Evolutionary conservation across 2,888 invertebrate species (phyloP).

Genomic region (Ormia ochracea): DNA sequence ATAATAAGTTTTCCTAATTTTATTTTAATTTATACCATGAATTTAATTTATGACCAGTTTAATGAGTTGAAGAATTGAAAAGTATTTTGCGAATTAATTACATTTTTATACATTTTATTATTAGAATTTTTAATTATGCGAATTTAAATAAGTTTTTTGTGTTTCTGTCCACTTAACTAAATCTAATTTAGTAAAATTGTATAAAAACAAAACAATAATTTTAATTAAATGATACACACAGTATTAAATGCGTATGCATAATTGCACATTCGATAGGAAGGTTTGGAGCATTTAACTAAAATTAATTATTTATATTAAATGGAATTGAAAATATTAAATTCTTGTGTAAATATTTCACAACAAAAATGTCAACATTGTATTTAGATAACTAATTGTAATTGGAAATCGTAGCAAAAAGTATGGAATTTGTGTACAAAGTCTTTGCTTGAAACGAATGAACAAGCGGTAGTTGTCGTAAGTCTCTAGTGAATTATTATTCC

Average conservation of each 20-base stretch:
- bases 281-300: neutral
- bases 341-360: neutral
- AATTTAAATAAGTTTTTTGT: neutral
- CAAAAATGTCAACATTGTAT: neutral
- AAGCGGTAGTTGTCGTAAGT: too few relatives aligned
- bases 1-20: constrained; percentile 24
- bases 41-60: constrained; percentile 38
- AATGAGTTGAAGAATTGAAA: constrained; percentile 11
- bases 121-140: neutral
- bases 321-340: neutral
- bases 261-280: neutral
- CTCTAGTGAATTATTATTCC: too few relatives aligned
- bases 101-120: neutral
- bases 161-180: neutral
- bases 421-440: too few relatives aligned
- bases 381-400: neutral
- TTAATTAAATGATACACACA: constrained; percentile 18
- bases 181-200: constrained; percentile 13
- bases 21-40: constrained; percentile 39
- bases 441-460: too few relatives aligned
- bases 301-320: constrained; percentile 23
- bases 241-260: neutral
- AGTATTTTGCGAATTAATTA: constrained; percentile 15
- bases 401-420: neutral
- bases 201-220: constrained; percentile 9